These are phyloP conservation scores for Uria aalge DNA, from an alignment of 2,113 vertebrate species.

Conservation along the genomic window DNA sequence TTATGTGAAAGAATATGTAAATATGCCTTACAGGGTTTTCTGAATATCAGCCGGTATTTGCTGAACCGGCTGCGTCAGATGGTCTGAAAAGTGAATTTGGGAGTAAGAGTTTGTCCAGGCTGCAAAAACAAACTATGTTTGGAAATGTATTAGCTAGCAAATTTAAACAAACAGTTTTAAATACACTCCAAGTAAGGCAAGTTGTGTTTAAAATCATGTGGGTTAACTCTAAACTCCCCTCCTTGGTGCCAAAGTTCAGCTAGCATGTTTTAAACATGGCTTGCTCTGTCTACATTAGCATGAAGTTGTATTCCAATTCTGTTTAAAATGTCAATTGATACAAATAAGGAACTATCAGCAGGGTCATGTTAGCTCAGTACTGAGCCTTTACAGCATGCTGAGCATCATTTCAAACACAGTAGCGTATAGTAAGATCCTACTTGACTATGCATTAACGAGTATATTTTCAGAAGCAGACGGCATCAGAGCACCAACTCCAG, in stretches of 20 bases:
- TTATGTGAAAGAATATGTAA: background rate
- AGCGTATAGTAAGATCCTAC: background rate
- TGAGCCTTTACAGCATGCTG: background rate
- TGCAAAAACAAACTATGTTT: slow-evolving; percentile 57
- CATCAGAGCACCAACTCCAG: background rate
- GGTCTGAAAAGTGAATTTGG: slow-evolving; percentile 10
- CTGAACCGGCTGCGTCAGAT: background rate
- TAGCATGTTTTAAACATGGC: background rate
- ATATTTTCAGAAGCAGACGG: background rate
- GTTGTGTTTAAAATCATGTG: slow-evolving; percentile 37
- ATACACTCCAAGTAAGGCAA: slow-evolving; percentile 35
- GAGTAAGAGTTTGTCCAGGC: slow-evolving; percentile 23
- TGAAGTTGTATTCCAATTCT: background rate
- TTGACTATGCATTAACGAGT: background rate
- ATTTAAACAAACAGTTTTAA: slow-evolving; percentile 48
- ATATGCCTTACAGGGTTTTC: background rate
- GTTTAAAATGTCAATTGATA: background rate
- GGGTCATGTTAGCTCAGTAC: background rate
- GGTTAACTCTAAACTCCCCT: background rate
- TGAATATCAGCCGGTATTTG: slow-evolving; percentile 1
- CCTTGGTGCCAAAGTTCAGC: background rate
- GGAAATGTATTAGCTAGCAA: slow-evolving; percentile 46
- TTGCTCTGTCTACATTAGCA: background rate
- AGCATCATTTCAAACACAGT: background rate
- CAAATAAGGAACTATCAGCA: background rate